Conservation (phyloP, 2,113 vertebrate species). For the Opisthocomus hoazin region DNA sequence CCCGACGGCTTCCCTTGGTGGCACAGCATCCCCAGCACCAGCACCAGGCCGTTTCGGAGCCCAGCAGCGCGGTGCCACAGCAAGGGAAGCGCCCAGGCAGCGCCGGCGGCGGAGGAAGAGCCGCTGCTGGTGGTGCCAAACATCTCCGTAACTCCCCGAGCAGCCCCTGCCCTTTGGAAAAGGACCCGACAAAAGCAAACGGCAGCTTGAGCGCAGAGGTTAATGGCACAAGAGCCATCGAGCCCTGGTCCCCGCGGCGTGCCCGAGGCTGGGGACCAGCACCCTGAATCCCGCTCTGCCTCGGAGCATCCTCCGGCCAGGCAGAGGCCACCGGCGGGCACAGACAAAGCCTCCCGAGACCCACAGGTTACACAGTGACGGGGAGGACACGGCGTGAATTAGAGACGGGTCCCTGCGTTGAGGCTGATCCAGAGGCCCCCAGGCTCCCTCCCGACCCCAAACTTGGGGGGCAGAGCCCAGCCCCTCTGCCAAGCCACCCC, state of each 20-base stretch:
- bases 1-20: accelerated
- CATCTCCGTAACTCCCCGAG: accelerated
- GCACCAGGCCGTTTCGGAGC: accelerated
- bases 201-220: accelerated
- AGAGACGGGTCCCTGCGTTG: accelerated
- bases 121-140: accelerated
- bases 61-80: accelerated
- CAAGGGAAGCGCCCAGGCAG: neutral
- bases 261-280: neutral
- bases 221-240: accelerated
- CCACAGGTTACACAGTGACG: accelerated
- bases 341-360: accelerated
- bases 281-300: neutral
- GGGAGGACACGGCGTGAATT: accelerated
- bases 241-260: accelerated
- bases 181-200: neutral
- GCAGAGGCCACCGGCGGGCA: accelerated
- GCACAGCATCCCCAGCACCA: neutral
- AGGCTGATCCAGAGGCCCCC: neutral
- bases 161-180: neutral
- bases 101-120: accelerated
- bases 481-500: neutral
- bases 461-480: neutral
- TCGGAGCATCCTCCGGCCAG: neutral
- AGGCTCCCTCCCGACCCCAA: neutral